Percentiles rank a stretch among this genome's conserved stretches.
These are phyloP conservation scores for Dermolepida albohirtum DNA, from an alignment of 2,888 invertebrate genomes.

Conservation along the genomic window DNA sequence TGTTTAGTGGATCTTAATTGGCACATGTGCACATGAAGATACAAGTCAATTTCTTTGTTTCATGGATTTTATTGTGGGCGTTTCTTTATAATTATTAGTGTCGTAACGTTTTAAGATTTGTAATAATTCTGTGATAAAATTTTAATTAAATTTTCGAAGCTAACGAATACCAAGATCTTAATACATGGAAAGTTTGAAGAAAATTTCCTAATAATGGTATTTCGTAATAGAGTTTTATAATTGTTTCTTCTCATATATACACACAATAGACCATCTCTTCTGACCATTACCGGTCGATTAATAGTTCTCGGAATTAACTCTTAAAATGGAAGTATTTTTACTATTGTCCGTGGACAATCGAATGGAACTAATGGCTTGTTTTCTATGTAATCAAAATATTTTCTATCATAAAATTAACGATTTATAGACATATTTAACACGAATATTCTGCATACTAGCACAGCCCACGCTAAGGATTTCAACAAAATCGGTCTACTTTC, in stretches of 20 bases:
- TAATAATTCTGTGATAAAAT: no score
- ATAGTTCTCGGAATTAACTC: constrained; percentile 23
- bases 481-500: constrained; percentile 21
- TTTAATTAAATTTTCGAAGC: no score
- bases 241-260: neutral
- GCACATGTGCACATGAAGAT: no score
- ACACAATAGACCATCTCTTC: constrained; percentile 27
- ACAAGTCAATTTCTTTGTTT: no score
- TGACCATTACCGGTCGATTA: constrained; percentile 11
- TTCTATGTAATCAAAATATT: constrained; percentile 33
- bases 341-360: constrained; percentile 25
- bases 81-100: no score
- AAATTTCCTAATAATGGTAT: no score
- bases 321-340: constrained; percentile 32
- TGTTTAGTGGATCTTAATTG: no score
- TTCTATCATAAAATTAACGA: constrained; percentile 28
- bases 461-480: constrained; percentile 25
- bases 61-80: no score
- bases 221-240: no score
- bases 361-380: constrained; percentile 31
- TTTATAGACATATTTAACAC: constrained; percentile 18
- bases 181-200: no score
- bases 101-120: no score
- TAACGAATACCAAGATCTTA: no score
- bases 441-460: constrained; percentile 33